Percentiles rank a stretch among this genome's conserved stretches.
These are phyloP conservation scores for Jacana jacana DNA, from an alignment of 2,113 vertebrate species.

Conservation along the genomic window DNA sequence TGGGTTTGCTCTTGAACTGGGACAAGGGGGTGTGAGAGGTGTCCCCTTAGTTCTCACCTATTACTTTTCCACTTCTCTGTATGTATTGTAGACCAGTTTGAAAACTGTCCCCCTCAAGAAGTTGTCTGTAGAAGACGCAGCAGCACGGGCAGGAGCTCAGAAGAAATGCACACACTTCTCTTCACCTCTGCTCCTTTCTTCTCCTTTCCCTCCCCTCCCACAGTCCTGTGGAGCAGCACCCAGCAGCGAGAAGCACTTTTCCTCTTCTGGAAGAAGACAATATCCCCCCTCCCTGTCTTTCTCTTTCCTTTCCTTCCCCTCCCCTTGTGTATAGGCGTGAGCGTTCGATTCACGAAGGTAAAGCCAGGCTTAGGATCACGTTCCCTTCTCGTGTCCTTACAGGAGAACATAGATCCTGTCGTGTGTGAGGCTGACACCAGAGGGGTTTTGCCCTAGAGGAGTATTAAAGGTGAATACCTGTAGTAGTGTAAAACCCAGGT, in stretches of 20 bases:
- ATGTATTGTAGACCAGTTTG: rapidly evolving
- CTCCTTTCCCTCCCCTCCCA: neutral
- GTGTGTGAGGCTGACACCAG: rapidly evolving
- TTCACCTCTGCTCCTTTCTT: neutral
- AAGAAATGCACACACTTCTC: neutral
- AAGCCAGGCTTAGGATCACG: neutral
- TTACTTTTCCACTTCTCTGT: neutral
- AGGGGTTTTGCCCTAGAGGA: neutral
- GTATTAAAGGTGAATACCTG: neutral
- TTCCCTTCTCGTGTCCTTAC: neutral
- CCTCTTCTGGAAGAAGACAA: neutral
- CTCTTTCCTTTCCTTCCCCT: neutral
- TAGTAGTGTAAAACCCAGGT: neutral
- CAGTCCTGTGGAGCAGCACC: neutral
- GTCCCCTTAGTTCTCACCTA: neutral
- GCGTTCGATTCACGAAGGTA: neutral
- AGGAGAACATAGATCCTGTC: neutral
- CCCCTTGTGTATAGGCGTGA: neutral
- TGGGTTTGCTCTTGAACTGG: neutral
- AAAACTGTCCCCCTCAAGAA: neutral
- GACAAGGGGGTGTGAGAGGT: neutral
- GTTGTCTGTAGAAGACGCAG: neutral
- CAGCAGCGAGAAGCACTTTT: neutral
- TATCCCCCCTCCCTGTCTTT: neutral
- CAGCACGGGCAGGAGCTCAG: neutral